A percentile compares a stretch with the other conserved stretches of the same genome.
Conservation (phyloP, 2,113 vertebrate species). For the Felis chaus region DNA sequence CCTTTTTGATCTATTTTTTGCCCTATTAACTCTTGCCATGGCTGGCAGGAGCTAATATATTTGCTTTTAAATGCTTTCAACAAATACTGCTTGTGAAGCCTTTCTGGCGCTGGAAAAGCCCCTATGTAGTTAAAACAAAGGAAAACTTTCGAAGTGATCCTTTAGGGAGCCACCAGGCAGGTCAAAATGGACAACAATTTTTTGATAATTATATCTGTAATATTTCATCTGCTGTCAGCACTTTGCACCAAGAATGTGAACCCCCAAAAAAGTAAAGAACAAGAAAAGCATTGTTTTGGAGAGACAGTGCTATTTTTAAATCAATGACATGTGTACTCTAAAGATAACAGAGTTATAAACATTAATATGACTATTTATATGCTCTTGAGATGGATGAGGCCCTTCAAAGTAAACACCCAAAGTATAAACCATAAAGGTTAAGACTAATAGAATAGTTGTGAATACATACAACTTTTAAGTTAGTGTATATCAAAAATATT, state of each 20-base stretch:
- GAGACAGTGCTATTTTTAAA: background rate
- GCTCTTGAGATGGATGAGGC: background rate
- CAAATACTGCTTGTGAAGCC: background rate
- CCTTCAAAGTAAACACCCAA: conserved; percentile 21
- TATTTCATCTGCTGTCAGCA: background rate
- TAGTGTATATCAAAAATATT: background rate
- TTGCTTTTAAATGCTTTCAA: background rate
- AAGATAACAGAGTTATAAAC: background rate
- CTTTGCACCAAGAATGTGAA: background rate
- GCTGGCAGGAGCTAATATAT: background rate
- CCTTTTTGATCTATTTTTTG: background rate
- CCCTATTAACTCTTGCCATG: background rate
- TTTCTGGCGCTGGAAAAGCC: background rate
- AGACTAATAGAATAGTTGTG: background rate
- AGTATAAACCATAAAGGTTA: background rate
- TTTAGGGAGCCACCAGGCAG: background rate
- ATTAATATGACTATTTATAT: background rate
- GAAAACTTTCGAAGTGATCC: background rate
- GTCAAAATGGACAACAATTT: background rate
- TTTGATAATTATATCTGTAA: background rate
- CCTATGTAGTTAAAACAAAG: background rate
- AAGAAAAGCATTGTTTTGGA: background rate
- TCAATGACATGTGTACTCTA: background rate
- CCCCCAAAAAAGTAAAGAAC: background rate
- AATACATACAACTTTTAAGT: background rate